Evolutionary conservation across 2,888 invertebrate genomes (phyloP).

Genomic region (Idaea aversata): DNA sequence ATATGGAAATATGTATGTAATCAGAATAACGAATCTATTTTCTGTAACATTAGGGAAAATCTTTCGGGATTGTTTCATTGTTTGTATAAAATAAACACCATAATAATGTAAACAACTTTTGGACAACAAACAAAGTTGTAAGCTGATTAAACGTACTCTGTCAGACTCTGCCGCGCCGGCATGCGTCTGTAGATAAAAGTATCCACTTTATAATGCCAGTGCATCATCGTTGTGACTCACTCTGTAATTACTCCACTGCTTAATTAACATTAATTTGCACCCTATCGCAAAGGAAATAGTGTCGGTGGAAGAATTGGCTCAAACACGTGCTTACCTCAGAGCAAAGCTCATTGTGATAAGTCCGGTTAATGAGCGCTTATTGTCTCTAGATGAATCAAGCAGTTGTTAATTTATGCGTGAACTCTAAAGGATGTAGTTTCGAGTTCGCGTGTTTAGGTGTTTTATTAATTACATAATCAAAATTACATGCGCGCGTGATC

Average conservation of each 20-base stretch:
- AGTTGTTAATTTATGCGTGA: constrained; percentile 16
- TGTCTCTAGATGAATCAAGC: constrained; percentile 32
- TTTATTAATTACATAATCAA: background rate
- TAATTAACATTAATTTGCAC: constrained; percentile 14
- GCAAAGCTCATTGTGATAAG: constrained; percentile 45
- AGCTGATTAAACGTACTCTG: constrained; percentile 25
- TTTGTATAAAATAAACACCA: background rate
- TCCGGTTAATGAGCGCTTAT: constrained; percentile 44
- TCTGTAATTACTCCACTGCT: constrained; percentile 46
- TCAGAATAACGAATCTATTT: too few relatives aligned
- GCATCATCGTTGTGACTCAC: constrained; percentile 54
- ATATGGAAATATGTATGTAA: background rate
- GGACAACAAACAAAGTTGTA: background rate
- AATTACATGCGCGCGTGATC: background rate
- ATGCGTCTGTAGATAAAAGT: constrained; percentile 39
- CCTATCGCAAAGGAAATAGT: constrained; percentile 18
- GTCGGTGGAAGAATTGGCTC: constrained; percentile 13
- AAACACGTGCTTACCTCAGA: constrained; percentile 56
- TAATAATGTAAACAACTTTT: background rate
- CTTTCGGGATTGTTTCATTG: background rate
- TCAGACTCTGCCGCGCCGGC: constrained; percentile 18
- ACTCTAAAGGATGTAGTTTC: constrained; percentile 7
- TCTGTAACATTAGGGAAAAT: too few relatives aligned
- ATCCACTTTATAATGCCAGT: constrained; percentile 41
- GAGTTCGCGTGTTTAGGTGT: constrained; percentile 7